Base-by-base conservation (phyloP, 2,888 invertebrate genomes). In the Cancer borealis region DNA sequence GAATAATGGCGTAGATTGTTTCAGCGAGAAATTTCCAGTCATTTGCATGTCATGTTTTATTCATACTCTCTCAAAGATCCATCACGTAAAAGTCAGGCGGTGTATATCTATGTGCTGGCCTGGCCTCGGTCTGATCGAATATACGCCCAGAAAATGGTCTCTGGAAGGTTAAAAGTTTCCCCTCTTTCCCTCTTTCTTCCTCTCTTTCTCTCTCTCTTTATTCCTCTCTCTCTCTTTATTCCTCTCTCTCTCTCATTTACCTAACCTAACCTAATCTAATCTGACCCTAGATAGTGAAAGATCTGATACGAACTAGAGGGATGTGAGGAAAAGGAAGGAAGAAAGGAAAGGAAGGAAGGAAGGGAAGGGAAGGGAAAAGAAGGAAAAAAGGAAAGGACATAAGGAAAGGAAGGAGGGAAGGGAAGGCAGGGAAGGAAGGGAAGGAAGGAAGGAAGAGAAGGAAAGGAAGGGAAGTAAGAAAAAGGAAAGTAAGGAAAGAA, bases 1-100 rank as follows among this genome's bases (percentile, higher is more conserved):
- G 93, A 93, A 93, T 93, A 93, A 93, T 93, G 93, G 47, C 84
- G 93, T 93, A 93, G 93, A 93, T 93, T 93, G 93, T 93, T 93
- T 93, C 93, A 89, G 93, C 90, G 90, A 49, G 73, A 79, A 90
- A 93, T 90, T 93, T 92, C 79, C 45, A 79, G 49, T 89, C 93
- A 93, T 93, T 93, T 93, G 93, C 93, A 93, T 93, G 89, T 93
- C 26, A 93, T 93, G 93, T 93, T 30, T 93, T 93, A 93, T 93
- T 93, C 93, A 93, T 93, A n/a, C 79, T 3, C 79, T 88, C 49
- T 49, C 46, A 84, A 90, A 46, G 93, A 93, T 93, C 93, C 93
- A 90, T 89, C 93, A 89, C 93, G 93, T 39, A 93, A 93, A 93
- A 93, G 93, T 90, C 93, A 93, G 89, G 90, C 79, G 89, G 90